Conservation (phyloP, 2,888 invertebrate genomes). For the Apodemia duryi region DNA sequence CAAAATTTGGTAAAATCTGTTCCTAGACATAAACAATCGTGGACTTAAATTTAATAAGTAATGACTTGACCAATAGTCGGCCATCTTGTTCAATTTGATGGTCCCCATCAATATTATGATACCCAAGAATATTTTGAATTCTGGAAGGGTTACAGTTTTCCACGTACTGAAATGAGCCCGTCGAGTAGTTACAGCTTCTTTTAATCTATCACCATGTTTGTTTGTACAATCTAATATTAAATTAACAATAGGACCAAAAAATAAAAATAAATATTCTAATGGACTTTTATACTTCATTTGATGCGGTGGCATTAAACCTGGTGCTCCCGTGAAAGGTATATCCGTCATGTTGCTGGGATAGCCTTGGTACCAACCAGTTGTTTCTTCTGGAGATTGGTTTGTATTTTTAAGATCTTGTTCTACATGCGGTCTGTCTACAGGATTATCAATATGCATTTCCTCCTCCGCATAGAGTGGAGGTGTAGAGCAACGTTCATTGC, state of each 20-base stretch:
- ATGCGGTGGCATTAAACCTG: too few species aligned
- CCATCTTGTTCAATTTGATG: conserved; percentile 27
- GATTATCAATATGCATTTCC: too few species aligned
- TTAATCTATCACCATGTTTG: conserved; percentile 25
- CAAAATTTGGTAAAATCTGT: conserved; percentile 29
- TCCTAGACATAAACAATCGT: conserved; percentile 21
- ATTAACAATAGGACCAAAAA: background rate
- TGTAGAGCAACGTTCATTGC: too few species aligned
- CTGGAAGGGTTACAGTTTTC: conserved; percentile 23
- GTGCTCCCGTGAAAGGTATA: too few species aligned
- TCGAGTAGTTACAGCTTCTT: conserved; percentile 20
- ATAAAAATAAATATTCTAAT: too few species aligned
- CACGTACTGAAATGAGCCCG: conserved; percentile 20
- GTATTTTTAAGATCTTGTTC: too few species aligned
- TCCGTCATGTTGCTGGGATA: too few species aligned
- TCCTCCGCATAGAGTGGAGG: too few species aligned
- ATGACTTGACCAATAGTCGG: conserved; percentile 28
- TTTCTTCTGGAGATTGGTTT: too few species aligned
- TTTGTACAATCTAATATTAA: conserved; percentile 20
- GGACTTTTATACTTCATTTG: too few species aligned
- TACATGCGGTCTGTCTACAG: too few species aligned
- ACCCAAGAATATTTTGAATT: conserved; percentile 27
- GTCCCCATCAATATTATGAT: conserved; percentile 25
- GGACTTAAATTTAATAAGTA: conserved; percentile 24
- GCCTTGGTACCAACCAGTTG: too few species aligned